These are phyloP conservation scores for Blennius ocellaris DNA, from an alignment of 2,113 vertebrate genomes.

Conservation along the genomic window DNA sequence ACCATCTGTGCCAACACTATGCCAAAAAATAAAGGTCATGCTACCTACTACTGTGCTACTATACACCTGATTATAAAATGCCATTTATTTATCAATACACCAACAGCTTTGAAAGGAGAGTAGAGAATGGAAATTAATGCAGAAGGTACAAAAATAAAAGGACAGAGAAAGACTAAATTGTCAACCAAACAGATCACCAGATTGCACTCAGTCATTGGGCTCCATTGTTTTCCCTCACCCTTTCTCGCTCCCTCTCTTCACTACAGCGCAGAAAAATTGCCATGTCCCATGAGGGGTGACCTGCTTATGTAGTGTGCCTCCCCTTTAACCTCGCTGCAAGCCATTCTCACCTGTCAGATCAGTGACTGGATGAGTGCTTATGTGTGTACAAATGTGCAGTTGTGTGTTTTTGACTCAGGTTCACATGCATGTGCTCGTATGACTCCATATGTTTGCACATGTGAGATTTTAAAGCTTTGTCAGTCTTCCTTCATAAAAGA, in stretches of 20 bases:
- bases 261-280: slow-evolving; percentile 43
- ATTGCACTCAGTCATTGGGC: slow-evolving; percentile 14
- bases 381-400: slow-evolving; percentile 7
- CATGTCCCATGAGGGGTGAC: slow-evolving; percentile 72
- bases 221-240: background rate
- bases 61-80: slow-evolving; percentile 16
- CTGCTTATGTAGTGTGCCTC: slow-evolving; percentile 73
- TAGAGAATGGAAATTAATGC: slow-evolving; percentile 5
- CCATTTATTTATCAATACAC: slow-evolving; percentile 9
- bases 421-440: background rate
- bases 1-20: slow-evolving; percentile 13
- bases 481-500: slow-evolving; percentile 10
- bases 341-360: slow-evolving; percentile 77
- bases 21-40: slow-evolving; percentile 29
- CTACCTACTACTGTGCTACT: slow-evolving; percentile 14
- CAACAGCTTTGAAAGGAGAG: slow-evolving; percentile 5
- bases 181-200: background rate
- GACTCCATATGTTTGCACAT: slow-evolving; percentile 5
- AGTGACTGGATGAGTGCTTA: slow-evolving; percentile 34
- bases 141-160: slow-evolving; percentile 6
- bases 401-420: slow-evolving; percentile 3
- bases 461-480: slow-evolving; percentile 1
- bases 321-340: slow-evolving; percentile 74
- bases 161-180: background rate
- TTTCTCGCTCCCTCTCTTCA: background rate